Evolutionary conservation across 2,113 vertebrate species (phyloP).

Genomic region (Psittacara wagleri): DNA sequence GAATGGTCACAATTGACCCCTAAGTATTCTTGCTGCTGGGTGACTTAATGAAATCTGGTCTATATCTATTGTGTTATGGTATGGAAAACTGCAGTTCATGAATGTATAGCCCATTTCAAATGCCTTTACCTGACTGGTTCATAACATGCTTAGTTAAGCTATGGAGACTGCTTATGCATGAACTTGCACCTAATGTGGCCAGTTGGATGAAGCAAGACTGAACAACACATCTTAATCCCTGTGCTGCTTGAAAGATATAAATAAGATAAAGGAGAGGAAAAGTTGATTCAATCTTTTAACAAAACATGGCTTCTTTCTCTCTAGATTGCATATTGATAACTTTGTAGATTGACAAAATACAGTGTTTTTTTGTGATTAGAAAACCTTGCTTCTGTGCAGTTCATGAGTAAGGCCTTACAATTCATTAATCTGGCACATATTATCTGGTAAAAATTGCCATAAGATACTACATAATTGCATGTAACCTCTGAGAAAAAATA

Average conservation of each 20-base stretch:
- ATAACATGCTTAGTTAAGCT: slow-evolving; percentile 10
- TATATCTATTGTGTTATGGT: background rate
- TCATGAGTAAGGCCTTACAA: background rate
- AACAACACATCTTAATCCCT: slow-evolving; percentile 20
- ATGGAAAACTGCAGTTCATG: background rate
- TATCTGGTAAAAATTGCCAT: background rate
- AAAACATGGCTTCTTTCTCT: slow-evolving; percentile 13
- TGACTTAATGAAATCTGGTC: slow-evolving; percentile 1
- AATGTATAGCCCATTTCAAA: background rate
- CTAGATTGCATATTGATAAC: background rate
- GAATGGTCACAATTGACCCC: background rate
- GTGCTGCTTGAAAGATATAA: slow-evolving; percentile 16
- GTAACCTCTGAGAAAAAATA: background rate
- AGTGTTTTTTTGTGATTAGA: background rate
- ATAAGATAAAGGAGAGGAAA: slow-evolving; percentile 42
- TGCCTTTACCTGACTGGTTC: background rate
- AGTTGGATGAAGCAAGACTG: slow-evolving; percentile 41
- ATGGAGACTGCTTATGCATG: background rate
- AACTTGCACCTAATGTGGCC: background rate
- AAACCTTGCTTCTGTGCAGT: background rate
- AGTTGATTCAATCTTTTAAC: slow-evolving; percentile 41
- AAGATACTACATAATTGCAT: background rate
- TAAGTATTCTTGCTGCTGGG: background rate
- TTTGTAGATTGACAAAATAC: background rate
- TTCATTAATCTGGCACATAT: background rate